Percentiles rank a stretch among this genome's conserved stretches.
Evolutionary conservation across 2,797 vertebrate species (phyloP).

Genomic region (Saxicola maurus): DNA sequence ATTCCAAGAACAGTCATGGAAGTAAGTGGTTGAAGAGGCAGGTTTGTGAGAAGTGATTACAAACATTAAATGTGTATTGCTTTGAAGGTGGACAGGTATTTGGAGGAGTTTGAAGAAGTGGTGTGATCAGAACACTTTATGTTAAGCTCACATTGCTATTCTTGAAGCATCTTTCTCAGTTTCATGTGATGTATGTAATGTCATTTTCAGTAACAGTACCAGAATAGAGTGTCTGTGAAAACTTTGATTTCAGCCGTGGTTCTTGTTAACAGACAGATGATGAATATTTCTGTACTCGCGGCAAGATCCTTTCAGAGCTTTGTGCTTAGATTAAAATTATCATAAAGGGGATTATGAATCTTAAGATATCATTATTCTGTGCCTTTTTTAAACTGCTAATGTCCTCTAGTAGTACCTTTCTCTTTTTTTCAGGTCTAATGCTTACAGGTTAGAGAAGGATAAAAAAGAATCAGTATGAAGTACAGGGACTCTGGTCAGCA

Average conservation of each 20-base stretch:
- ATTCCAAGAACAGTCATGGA: neutral
- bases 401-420: neutral
- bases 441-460: neutral
- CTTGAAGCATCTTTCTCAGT: constrained; percentile 41
- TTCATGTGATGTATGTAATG: constrained; percentile 3
- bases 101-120: constrained; percentile 5
- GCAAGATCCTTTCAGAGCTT: neutral
- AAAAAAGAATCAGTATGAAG: neutral
- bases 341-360: neutral
- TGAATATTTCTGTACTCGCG: neutral
- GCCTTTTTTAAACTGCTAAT: neutral
- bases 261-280: neutral
- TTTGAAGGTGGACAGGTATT: constrained; percentile 28
- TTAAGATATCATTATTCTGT: neutral
- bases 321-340: neutral
- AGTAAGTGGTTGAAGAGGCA: neutral
- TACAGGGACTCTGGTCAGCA: neutral
- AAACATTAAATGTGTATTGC: neutral
- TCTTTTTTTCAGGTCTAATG: neutral
- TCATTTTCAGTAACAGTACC: constrained; percentile 14
- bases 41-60: neutral
- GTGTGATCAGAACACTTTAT: neutral
- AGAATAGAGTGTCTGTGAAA: neutral
- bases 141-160: neutral
- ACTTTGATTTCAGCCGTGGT: neutral